Conservation (phyloP, 2,797 vertebrate genomes). For the Columba guinea region DNA sequence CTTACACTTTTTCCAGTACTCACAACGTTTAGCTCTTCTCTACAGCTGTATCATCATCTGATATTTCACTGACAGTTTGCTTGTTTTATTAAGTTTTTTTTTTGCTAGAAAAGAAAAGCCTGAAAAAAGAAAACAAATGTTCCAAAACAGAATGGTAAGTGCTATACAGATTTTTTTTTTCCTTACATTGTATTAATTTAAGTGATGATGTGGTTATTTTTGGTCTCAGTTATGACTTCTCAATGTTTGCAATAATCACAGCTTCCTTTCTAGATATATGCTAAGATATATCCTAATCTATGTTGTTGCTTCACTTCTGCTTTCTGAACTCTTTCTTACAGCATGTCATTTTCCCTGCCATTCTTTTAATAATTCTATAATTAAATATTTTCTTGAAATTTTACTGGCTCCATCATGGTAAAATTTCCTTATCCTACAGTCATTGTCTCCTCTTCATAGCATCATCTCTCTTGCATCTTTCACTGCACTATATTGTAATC, state of each 20-base stretch:
- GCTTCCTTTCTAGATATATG: neutral
- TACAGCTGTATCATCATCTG: neutral
- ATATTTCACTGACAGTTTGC: neutral
- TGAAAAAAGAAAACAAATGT: neutral
- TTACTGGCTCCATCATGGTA: neutral
- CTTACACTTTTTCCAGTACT: neutral
- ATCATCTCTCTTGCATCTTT: neutral
- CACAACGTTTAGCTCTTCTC: neutral
- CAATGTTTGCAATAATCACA: neutral
- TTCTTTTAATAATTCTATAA: neutral
- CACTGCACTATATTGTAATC: neutral
- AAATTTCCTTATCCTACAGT: neutral
- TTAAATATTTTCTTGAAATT: neutral
- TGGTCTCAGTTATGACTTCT: neutral
- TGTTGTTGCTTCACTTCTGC: neutral
- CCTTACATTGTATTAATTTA: neutral
- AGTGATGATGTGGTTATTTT: neutral
- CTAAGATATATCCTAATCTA: neutral
- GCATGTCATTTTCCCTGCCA: neutral
- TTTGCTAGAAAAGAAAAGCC: neutral
- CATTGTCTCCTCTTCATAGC: neutral
- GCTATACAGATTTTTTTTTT: neutral
- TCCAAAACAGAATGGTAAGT: neutral
- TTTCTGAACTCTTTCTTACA: neutral
- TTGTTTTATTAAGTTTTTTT: neutral